Percentiles rank a stretch among this genome's conserved stretches.
Evolutionary conservation across 2,113 vertebrate species (phyloP).

Genomic region (Camelus bactrianus): DNA sequence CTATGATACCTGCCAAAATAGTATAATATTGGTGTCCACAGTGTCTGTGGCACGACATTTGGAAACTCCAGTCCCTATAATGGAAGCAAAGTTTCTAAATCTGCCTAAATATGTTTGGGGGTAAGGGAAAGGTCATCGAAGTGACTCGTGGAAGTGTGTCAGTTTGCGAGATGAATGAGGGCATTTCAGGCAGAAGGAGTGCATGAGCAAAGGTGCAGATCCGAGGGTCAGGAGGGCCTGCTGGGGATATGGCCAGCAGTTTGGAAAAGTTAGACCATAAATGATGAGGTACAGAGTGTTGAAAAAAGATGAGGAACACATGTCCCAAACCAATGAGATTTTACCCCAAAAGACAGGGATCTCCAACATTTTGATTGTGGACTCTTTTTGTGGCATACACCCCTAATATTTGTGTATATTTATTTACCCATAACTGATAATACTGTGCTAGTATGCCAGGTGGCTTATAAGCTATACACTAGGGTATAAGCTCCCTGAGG

Average conservation of each 20-base stretch:
- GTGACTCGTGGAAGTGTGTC: background rate
- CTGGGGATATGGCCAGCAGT: background rate
- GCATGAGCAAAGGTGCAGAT: background rate
- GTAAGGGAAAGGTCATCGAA: background rate
- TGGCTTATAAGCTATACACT: too few relatives aligned
- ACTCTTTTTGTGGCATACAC: background rate
- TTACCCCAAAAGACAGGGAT: background rate
- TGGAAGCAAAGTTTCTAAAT: background rate
- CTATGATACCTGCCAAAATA: background rate
- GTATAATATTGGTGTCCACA: background rate
- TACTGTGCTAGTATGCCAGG: background rate
- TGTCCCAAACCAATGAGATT: background rate
- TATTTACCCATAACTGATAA: background rate
- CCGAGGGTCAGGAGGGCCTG: background rate
- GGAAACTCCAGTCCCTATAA: background rate
- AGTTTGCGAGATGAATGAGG: background rate
- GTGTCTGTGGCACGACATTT: background rate
- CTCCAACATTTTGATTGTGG: background rate
- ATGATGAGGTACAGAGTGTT: background rate
- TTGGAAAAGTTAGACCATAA: background rate
- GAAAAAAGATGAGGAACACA: background rate
- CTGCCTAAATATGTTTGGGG: background rate
- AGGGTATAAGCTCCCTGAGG: background rate
- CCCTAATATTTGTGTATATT: background rate
- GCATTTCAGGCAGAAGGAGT: background rate